Evolutionary conservation across 2,888 invertebrate species (phyloP), one percentile per base, ranked within the genome.

Genomic region (Rotaria macrura): DNA sequence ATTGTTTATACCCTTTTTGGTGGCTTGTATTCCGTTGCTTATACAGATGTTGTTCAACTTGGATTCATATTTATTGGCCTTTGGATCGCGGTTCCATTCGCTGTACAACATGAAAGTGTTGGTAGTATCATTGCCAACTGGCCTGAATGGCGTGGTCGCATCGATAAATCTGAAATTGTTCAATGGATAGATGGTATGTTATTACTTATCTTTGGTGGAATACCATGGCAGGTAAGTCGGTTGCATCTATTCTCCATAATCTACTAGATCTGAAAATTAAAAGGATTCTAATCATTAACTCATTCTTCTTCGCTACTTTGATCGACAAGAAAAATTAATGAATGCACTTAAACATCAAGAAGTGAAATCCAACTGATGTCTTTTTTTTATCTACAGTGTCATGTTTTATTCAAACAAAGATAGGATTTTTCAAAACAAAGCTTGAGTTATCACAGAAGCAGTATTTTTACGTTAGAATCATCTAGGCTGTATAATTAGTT

Each of bases 1-100:
- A 95, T 97, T 83, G 95, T 96, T 92, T 99, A 99, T 93, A 98
- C 98, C 1, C 93, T 99, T 85, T 96, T 97, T 91, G 97, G 98
- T 3, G 98, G 98, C 0, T 93, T 99, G 83, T 99, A 99, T 92
- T 95, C 97, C 85, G 98, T 99, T 87, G 98, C 98, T 1, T 99
- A 98, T 91, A 99, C 98, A 0, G 97, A 98, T 91, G 97, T 98
- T 89, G 96, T 98, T 89, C 97, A 98, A 92, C 93, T 98, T 84
- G 96, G 96, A 92, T 97, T 97, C 92, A 97, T 98, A 90, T 97
- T 98, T 92, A 93, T 97, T 89, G 98, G 98, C 52, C 23, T 84
- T 14, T 86, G 79, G 38, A 79, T 86, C n/a, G 52, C 84, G 20
- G 43, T 84, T 34, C 86, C 86, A 47, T 86, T 86, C 83, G 85